Conservation (phyloP, 2,888 invertebrate species). For the Hypercompe scribonia region DNA sequence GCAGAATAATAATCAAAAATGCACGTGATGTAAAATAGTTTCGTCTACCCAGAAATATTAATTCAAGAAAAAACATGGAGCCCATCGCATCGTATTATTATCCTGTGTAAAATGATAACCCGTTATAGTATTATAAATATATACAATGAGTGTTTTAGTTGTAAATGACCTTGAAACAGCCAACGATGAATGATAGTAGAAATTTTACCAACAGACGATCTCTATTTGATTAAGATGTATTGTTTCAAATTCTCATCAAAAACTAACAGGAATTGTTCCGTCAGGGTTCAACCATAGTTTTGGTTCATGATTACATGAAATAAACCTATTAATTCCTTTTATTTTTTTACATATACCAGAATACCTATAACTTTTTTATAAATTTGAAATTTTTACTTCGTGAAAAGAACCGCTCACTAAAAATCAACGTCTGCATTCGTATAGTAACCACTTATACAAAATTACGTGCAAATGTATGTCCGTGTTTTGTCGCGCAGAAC, state of each 20-base stretch:
- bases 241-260: background rate
- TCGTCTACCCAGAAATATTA: background rate
- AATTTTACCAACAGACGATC: background rate
- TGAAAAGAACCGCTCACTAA: background rate
- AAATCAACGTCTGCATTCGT: background rate
- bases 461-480: constrained; percentile 29
- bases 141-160: background rate
- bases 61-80: too few species aligned
- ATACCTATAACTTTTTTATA: background rate
- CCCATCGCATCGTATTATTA: too few species aligned
- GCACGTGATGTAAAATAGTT: background rate
- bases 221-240: background rate
- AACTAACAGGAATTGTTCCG: background rate
- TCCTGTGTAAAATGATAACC: background rate
- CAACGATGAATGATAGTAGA: background rate
- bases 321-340: too few species aligned
- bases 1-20: too few species aligned
- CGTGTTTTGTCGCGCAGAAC: constrained; percentile 42
- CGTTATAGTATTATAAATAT: background rate
- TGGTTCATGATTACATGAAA: background rate
- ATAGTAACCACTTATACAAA: background rate
- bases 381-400: background rate
- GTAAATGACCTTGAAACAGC: background rate
- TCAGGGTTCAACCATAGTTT: background rate
- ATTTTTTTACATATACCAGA: too few species aligned